Conservation (phyloP, 2,888 invertebrate genomes). For the Nomada fucata region DNA sequence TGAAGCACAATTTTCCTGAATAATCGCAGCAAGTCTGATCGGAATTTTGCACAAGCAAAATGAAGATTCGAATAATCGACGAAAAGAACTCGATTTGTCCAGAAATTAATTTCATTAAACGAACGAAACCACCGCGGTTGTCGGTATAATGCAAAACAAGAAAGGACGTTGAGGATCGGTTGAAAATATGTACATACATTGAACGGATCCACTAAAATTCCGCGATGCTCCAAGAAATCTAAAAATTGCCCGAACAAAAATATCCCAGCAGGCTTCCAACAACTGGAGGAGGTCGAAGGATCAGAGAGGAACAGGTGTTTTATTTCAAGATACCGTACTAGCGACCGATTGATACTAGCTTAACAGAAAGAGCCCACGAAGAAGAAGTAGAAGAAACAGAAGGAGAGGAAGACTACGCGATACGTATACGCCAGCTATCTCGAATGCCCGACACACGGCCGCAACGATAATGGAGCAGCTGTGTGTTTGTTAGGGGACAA, state of each 20-base stretch:
- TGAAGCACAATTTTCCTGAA: no score
- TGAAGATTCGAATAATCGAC: no score
- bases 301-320: constrained; percentile 43
- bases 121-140: no score
- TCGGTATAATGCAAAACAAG: no score
- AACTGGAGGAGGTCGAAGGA: constrained; percentile 9
- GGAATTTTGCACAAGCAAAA: no score
- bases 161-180: no score
- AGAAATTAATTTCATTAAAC: no score
- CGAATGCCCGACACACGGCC: constrained; percentile 15
- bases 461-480: constrained; percentile 59
- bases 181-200: no score
- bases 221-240: no score
- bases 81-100: no score
- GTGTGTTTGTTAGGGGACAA: constrained; percentile 55
- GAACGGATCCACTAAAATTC: no score
- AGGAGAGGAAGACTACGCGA: neutral
- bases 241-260: neutral
- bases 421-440: constrained; percentile 13
- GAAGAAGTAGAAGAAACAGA: neutral
- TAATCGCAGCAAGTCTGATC: no score
- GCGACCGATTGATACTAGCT: constrained; percentile 25
- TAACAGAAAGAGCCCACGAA: neutral
- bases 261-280: neutral
- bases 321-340: constrained; percentile 35